Evolutionary conservation across 2,888 invertebrate genomes (phyloP), one percentile per base, ranked within the genome.

Genomic region (Disparrhopalites patrizii): DNA sequence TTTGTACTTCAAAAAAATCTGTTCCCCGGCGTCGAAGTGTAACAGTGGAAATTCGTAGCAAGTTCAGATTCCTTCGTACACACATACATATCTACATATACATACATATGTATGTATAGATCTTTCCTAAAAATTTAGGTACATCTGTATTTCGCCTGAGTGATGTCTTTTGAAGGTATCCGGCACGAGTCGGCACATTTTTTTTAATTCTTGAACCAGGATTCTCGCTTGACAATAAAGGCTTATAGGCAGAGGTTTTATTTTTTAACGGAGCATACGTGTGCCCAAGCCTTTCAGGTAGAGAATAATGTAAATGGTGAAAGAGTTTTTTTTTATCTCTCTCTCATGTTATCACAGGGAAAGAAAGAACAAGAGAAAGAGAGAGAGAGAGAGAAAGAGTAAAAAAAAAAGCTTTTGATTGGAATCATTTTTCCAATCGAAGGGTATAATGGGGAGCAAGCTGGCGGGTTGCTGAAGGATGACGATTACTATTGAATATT

Each of bases 341-440:
- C n/a, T n/a, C 40, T 40, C n/a, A 40, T 40, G n/a, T 40, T 3
- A 4, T 4, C 40, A 8, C 3, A 40, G n/a, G n/a, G n/a, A n/a
- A n/a, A n/a, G n/a, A n/a, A n/a, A n/a, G n/a, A n/a, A n/a, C n/a
- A n/a, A 58, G n/a, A 55, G 56, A 57, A 20, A 40, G 43, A 28
- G 30, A 43, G 20, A 43, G 58, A 58, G 30, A 58, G 43, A 43
- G 23, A 43, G 30, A 27, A 27, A 13, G 28, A 47, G 47, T 38
- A 58, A 47, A 52, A 61, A 52, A 33, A 61, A 60, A 61, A 33
- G 50, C 62, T 62, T 62, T 66, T 66, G 66, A 66, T 62, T 66
- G 62, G 66, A 31, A 40, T 38, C 62, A 66, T 66, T 66, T 61
- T 62, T 56, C 61, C 62, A 62, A 66, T 62, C 66, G 50, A 56